phyloP scores from a whole-genome alignment of 2,797 vertebrate species.

The Pagetopsis macropterus region DNA sequence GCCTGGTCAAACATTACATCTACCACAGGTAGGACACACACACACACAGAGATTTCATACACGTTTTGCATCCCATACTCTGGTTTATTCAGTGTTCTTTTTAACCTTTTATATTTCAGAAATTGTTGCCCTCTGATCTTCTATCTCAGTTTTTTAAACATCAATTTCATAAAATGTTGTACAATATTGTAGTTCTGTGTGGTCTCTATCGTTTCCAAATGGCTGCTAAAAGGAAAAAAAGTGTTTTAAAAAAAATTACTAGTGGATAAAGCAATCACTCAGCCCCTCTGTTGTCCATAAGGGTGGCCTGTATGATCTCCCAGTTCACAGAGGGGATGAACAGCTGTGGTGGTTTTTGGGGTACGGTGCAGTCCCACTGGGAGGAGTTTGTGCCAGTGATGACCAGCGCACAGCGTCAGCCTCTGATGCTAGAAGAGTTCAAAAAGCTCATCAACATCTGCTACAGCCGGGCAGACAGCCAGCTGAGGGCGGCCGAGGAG shows the following conservation, averaged over 20 bases:
- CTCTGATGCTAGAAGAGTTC: slow-evolving; percentile 59
- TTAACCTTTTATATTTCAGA: neutral
- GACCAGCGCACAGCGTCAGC: slow-evolving; percentile 42
- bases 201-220: neutral
- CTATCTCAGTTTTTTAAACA: too few relatives aligned
- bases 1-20: slow-evolving; percentile 71
- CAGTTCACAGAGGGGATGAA: slow-evolving; percentile 79
- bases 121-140: neutral
- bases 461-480: slow-evolving; percentile 58
- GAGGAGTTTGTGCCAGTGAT: slow-evolving; percentile 72
- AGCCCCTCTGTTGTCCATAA: slow-evolving; percentile 37
- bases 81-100: neutral
- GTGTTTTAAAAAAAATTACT: too few relatives aligned
- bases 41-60: too few relatives aligned
- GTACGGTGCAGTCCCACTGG: slow-evolving; percentile 65
- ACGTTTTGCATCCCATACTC: neutral
- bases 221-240: too few relatives aligned
- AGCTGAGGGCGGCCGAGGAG: slow-evolving; percentile 64
- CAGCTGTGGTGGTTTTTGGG: slow-evolving; percentile 79
- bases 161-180: neutral
- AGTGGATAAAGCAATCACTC: neutral
- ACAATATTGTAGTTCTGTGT: too few relatives aligned
- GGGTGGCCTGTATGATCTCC: slow-evolving; percentile 75
- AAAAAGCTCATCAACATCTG: slow-evolving; percentile 65
- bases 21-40: slow-evolving; percentile 61